Base-by-base conservation (phyloP, 2,888 invertebrate genomes). In the Ectobius pallidus region DNA sequence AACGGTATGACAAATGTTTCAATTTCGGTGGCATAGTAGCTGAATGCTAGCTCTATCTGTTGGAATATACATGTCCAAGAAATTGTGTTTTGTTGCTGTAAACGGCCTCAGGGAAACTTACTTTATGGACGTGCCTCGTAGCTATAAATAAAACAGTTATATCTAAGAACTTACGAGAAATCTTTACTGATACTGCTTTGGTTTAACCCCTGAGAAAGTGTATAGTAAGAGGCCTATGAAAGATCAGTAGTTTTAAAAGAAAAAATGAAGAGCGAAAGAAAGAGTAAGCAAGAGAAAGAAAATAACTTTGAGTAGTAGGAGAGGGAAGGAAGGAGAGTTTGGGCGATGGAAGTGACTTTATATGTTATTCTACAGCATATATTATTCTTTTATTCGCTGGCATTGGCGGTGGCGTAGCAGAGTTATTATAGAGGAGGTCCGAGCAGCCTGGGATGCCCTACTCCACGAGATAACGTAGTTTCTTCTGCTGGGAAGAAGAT, bases 331-430 rank as follows among this genome's bases (percentile, higher is more conserved):
- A 9, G 46, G 2, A 27, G 11, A 46, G 65, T 65, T 58, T 46
- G 46, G 65, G 25, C 65, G 65, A 65, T 65, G 71, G 71, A 71
- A 71, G 63, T 71, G 71, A 49, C 62, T 71, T 71, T 71, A 71
- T 71, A 71, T 49, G 63, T 65, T 71, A 71, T 71, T 71, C 71
- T 65, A 20, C 49, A 25, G 71, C 69, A 69, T 69, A 69, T 69
- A 55, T 69, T 69, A 69, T 69, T 55, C 69, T 69, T 69, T 52
- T 69, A 55, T 69, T 65, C 30, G 65, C 42, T 42, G n/a, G 46
- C 11, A 46, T 27, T 46, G 65, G 44, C 25, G 27, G 22, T 22
- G 30, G 30, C 22, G 32, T 63, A 18, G 58, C 58, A 27, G 46
- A 65, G 46, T 65, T 65, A 65, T 65, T 65, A 65, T 65, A 22